phyloP scores from a whole-genome alignment of 92 coral and sea anemone genomes.

The Micromussa lordhowensis region DNA sequence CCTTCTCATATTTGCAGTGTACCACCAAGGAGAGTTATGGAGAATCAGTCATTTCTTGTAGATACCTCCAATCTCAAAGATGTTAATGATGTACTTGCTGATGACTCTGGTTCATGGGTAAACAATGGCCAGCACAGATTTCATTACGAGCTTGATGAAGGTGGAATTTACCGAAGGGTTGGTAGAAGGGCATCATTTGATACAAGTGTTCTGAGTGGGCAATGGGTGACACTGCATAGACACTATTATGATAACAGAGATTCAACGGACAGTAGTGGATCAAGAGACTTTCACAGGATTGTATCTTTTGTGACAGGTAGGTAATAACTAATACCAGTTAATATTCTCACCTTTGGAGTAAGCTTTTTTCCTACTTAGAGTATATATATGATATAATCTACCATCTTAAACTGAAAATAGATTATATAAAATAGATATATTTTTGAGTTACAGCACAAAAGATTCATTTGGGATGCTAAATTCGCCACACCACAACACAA shows the following conservation, averaged over 20 bases:
- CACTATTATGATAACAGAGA: too few species aligned
- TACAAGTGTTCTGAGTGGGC: too few species aligned
- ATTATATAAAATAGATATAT: too few species aligned
- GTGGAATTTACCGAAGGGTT: too few species aligned
- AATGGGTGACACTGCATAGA: too few species aligned
- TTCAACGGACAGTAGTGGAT: too few species aligned
- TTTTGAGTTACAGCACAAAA: too few species aligned
- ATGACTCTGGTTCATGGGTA: constrained; percentile 55
- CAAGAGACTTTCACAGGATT: too few species aligned
- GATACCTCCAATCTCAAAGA: constrained; percentile 39
- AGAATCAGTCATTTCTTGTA: constrained; percentile 46
- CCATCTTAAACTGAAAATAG: neutral
- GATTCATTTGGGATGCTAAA: too few species aligned
- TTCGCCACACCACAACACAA: too few species aligned
- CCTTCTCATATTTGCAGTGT: constrained; percentile 35
- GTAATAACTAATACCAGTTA: neutral
- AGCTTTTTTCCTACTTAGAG: neutral
- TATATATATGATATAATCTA: neutral
- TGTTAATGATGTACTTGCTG: constrained; percentile 33
- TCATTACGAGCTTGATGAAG: too few species aligned
- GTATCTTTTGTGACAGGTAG: constrained; percentile 48
- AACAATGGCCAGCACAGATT: constrained; percentile 57
- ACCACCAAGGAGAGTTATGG: constrained; percentile 39
- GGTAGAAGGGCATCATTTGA: too few species aligned
- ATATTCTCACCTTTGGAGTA: neutral